These are phyloP conservation scores for Leptinotarsa defecta DNA, from an alignment of 1,140 invertebrate species.

Conservation along the genomic window DNA sequence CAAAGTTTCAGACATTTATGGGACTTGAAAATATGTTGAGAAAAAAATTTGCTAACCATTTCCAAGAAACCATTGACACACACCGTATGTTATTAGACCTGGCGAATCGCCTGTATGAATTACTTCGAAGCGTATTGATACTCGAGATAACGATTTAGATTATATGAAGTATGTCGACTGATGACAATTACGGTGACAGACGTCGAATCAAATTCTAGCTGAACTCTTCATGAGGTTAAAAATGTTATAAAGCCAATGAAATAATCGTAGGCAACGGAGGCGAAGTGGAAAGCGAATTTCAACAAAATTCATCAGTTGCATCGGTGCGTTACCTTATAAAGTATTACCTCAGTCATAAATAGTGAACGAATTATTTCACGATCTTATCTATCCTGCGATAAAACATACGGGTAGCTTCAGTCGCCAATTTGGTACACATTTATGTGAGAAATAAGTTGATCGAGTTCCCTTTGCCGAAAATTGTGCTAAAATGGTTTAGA, in stretches of 20 bases:
- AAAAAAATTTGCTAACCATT: no score
- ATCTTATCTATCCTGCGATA: not conserved
- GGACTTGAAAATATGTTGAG: no score
- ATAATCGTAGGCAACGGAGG: not conserved
- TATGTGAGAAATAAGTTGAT: not conserved
- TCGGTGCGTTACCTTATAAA: not conserved
- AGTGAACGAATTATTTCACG: not conserved
- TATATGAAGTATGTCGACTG: not conserved
- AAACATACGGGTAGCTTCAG: slow-evolving; percentile 4
- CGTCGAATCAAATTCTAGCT: not conserved
- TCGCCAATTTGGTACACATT: not conserved
- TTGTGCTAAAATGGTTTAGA: no score
- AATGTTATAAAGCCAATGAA: not conserved
- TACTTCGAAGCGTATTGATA: not conserved
- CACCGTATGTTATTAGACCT: no score
- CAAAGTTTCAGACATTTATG: no score
- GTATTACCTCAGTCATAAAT: not conserved
- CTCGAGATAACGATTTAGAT: not conserved
- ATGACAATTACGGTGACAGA: not conserved
- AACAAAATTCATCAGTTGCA: not conserved
- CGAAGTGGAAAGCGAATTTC: slow-evolving; percentile 2
- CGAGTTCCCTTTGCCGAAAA: no score
- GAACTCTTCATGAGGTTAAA: no score
- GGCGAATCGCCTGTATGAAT: not conserved
- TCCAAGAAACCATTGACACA: no score